Evolutionary conservation across 1,140 invertebrate species (phyloP), one percentile per base, ranked within the genome.

Genomic region (Melipona quadrifasciata): DNA sequence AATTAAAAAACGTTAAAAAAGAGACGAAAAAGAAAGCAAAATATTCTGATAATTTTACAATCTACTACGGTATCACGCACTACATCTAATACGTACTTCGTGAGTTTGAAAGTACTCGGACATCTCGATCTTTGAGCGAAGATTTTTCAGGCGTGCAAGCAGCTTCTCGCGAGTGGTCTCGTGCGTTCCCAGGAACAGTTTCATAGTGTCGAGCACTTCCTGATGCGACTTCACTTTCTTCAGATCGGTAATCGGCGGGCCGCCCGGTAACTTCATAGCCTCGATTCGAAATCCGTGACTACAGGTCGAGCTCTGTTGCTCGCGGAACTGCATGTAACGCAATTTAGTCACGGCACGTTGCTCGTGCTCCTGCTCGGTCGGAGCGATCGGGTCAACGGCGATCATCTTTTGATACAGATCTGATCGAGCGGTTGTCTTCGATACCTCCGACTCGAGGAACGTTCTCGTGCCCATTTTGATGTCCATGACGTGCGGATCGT

Each of bases 251-350:
- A 98, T 95, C 0, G 97, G 97, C 1, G 96, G 95, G 57, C 96
- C 95, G 3, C 97, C 97, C 2, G 97, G 96, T 83, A 97, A 95
- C 94, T 99, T 99, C 93, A 99, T 97, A 34, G 98, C 99, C 95
- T 99, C 99, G 86, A 99, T 99, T 86, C 99, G 95, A 93, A 99
- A 99, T 2, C 99, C 99, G 87, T 99, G 97, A 74, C 97, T 97
- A 61, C 98, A 97, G 0, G 98, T 98, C 4, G 99, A 99, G 85
- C 98, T 99, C 91, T 98, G 97, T 83, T 98, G 95, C 94, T 99
- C 99, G 61, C 99, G 95, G 95, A 99, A 99, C 92, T 98, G 97
- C 98, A 99, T 99, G 94, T 99, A 99, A 24, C 98, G 96, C 82
- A 99, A 95, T 95, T 99, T 99, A 2, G 98, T 99, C 12, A 99